Evolutionary conservation across 2,797 vertebrate species (phyloP), one percentile per base, ranked within the genome.

Genomic region (Hemibagrus guttatus): DNA sequence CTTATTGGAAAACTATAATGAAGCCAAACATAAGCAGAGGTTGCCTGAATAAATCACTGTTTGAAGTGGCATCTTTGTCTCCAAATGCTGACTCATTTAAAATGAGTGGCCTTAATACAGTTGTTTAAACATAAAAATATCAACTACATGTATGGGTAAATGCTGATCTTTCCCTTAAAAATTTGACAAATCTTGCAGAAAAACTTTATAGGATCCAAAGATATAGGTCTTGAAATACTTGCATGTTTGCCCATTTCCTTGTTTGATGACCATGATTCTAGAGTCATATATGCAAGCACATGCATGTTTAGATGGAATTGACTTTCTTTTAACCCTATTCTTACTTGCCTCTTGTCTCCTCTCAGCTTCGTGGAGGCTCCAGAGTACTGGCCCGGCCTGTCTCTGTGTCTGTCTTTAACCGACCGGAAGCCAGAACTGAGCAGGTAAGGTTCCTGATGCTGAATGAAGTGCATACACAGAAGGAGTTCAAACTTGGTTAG

Each of bases 321-420:
- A 59, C 12, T 56, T 39, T 31, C 2, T 66, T 4, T 56, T 13
- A 39, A 26, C 66, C 13, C 9, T 68, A 52, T 3, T n/a, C 4
- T 64, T 28, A 0, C 23, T 31, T 1, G 14, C 16, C 4, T 52
- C 7, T 54, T 75, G 31, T 5, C 54, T 12, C n/a, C 31, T 1
- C 66, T 66, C 90, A 98, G 97, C 94, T 97, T 92, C 95, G 95
- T 91, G 96, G 94, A 87, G 94, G 96, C 91, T 95, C 94, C 68
- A 95, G 95, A 92, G 84, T 96, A 91, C 93, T 98, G 86, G 95
- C 93, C 91, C 95, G 96, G 90, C 96, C 97, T 0, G 91, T 96
- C 35, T 96, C 96, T 0, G 92, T 93, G 80, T 94, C 95, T 9
- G 9, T 96, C 83, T 95, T 97, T 89, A 97, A 93, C 92, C 92